Conservation (phyloP, 1,140 invertebrate species). For the Vanessa atalanta region DNA sequence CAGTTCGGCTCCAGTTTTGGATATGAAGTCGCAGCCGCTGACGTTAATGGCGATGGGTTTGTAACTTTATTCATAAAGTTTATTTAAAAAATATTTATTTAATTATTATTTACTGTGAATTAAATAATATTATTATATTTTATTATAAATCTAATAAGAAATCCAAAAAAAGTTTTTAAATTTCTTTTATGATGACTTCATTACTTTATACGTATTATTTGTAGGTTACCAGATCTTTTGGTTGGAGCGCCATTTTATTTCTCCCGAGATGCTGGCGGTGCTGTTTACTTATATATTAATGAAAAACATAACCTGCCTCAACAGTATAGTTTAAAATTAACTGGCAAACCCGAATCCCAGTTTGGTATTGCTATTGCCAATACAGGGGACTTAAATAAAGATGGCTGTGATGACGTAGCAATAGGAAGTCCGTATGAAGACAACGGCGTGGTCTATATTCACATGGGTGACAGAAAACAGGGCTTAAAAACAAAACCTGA, state of each 20-base stretch:
- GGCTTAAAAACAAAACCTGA: constrained; percentile 88
- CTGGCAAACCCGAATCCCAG: constrained; percentile 87
- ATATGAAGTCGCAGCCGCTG: constrained; percentile 91
- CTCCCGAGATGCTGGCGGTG: constrained; percentile 89
- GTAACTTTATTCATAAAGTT: constrained; percentile 33
- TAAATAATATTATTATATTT: not conserved
- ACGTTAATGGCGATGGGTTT: constrained; percentile 93
- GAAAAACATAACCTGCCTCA: constrained; percentile 73
- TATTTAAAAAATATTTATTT: too few relatives aligned
- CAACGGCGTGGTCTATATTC: constrained; percentile 92
- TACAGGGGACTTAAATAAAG: constrained; percentile 95
- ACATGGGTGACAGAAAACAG: constrained; percentile 86
- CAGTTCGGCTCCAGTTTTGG: constrained; percentile 95
- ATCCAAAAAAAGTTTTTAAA: not conserved
- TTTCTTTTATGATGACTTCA: not conserved
- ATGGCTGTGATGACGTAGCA: constrained; percentile 93
- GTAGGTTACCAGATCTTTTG: constrained; percentile 90
- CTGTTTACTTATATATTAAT: constrained; percentile 94
- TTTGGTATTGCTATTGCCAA: constrained; percentile 94
- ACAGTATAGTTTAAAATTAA: constrained; percentile 83
- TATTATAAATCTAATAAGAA: too few relatives aligned
- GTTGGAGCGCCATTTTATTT: constrained; percentile 97
- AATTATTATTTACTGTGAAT: not conserved
- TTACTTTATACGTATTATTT: constrained; percentile 42
- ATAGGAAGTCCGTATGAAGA: constrained; percentile 96